phyloP scores from a whole-genome alignment of 2,888 invertebrate genomes.

The Coenonympha arcania region DNA sequence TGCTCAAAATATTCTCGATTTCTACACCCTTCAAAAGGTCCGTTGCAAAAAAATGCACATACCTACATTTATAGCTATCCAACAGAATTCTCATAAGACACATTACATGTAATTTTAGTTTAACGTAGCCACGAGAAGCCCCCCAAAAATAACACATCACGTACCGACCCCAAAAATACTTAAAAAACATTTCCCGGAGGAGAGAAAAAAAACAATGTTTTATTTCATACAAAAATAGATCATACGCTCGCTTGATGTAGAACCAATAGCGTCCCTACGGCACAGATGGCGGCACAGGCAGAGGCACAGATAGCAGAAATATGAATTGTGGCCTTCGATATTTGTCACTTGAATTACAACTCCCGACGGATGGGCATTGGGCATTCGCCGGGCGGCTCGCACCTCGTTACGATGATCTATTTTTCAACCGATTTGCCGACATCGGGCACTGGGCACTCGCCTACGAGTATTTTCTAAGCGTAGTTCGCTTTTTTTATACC shows the following conservation, averaged over 20 bases:
- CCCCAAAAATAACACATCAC: conserved; percentile 51
- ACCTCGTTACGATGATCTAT: conserved; percentile 69
- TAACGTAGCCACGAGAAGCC: conserved; percentile 4
- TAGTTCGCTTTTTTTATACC: conserved; percentile 3
- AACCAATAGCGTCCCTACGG: conserved; percentile 70
- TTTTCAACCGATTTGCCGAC: conserved; percentile 45
- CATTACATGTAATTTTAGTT: conserved; percentile 12
- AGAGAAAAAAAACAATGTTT: conserved; percentile 66
- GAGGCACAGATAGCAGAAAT: conserved; percentile 71
- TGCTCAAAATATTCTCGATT: neutral
- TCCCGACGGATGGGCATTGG: conserved; percentile 68
- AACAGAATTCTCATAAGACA: neutral
- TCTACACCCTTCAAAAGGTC: neutral
- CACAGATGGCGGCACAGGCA: conserved; percentile 71
- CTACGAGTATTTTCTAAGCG: conserved; percentile 8
- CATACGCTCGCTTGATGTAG: conserved; percentile 69
- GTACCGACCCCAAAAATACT: conserved; percentile 63
- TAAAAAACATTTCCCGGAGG: conserved; percentile 69
- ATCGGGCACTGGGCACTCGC: conserved; percentile 5
- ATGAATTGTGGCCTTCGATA: conserved; percentile 73
- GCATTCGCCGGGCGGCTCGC: conserved; percentile 54
- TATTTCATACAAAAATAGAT: conserved; percentile 72
- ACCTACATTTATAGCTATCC: neutral
- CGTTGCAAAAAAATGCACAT: neutral
- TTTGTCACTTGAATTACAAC: conserved; percentile 75